A percentile compares a stretch with the other conserved stretches of the same genome.
Evolutionary conservation across 2,797 vertebrate genomes (phyloP).

Genomic region (Prionace glauca): DNA sequence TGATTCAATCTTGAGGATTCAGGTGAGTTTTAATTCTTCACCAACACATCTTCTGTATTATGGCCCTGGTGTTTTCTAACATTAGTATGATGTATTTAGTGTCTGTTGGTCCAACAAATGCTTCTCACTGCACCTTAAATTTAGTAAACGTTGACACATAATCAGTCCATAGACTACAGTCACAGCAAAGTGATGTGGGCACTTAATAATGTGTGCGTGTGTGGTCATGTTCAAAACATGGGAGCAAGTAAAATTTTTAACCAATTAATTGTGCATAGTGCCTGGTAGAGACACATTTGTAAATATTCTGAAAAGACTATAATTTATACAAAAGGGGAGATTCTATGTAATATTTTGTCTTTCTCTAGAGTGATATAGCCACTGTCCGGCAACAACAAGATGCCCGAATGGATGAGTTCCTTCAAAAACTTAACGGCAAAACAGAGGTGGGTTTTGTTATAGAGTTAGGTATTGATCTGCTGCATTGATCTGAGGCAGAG

Average conservation of each 20-base stretch:
- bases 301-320: background rate
- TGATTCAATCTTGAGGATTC: conserved; percentile 46
- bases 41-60: background rate
- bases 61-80: background rate
- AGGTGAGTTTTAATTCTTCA: conserved; percentile 48
- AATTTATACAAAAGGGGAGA: background rate
- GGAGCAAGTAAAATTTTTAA: background rate
- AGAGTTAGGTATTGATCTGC: too few relatives aligned
- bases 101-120: conserved; percentile 50
- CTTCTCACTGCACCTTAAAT: conserved; percentile 41
- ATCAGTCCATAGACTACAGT: background rate
- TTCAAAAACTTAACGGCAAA: background rate
- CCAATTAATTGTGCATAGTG: background rate
- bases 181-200: background rate
- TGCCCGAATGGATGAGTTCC: background rate
- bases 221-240: background rate
- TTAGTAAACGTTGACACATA: background rate
- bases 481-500: too few relatives aligned
- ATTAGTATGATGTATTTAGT: background rate
- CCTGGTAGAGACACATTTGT: background rate
- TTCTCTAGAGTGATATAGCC: background rate
- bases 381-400: background rate
- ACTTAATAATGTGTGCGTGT: too few relatives aligned
- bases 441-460: background rate
- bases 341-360: background rate